phyloP scores from a whole-genome alignment of 2,797 vertebrate genomes.

The Agapornis canus region DNA sequence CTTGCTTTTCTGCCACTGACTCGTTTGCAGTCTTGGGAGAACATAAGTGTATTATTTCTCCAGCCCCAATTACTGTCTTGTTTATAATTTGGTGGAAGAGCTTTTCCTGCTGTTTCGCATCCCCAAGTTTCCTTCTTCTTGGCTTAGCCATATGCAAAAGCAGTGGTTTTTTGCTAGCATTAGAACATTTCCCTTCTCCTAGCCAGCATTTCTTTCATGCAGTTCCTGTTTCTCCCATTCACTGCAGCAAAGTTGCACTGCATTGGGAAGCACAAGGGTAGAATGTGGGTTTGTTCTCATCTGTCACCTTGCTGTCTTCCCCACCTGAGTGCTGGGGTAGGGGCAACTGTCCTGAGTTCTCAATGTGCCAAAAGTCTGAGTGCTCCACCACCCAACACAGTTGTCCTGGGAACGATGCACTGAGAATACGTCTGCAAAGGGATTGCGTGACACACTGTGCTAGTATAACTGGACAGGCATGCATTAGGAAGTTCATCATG shows the following conservation, averaged over 20 bases:
- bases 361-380: accelerated
- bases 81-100: neutral
- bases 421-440: neutral
- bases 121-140: neutral
- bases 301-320: neutral
- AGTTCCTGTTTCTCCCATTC: neutral
- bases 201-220: neutral
- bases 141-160: neutral
- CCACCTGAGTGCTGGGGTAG: neutral
- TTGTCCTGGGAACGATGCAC: neutral
- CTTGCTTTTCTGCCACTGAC: neutral
- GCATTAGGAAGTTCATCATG: neutral
- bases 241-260: neutral
- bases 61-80: neutral
- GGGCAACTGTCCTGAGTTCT: neutral
- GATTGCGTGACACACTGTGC: neutral
- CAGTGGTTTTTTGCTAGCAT: neutral
- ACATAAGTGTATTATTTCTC: neutral
- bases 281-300: neutral
- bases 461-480: neutral
- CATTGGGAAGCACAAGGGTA: neutral
- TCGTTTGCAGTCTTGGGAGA: neutral
- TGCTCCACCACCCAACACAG: neutral
- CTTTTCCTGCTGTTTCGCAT: neutral
- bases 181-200: neutral